Conservation (phyloP, 2,797 vertebrate species). For the Bovichtus diacanthus region DNA sequence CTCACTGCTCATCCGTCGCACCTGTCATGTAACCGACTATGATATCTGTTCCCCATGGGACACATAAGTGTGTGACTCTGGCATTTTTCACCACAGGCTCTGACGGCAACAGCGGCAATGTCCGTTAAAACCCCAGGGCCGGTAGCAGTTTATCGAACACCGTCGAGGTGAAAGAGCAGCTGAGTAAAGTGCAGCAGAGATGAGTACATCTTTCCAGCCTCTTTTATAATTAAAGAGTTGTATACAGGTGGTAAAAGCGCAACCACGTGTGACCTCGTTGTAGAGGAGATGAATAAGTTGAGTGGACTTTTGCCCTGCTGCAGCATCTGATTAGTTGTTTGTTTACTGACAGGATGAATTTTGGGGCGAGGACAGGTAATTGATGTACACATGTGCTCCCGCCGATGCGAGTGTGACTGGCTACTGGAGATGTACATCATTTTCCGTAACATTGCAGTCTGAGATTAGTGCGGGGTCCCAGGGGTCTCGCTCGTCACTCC, state of each 20-base stretch:
- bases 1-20: slow-evolving; percentile 61
- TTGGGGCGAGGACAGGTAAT: slow-evolving; percentile 42
- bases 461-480: slow-evolving; percentile 78
- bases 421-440: slow-evolving; percentile 69
- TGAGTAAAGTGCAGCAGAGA: slow-evolving; percentile 18
- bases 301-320: slow-evolving; percentile 19
- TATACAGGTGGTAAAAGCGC: neutral
- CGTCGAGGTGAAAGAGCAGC: slow-evolving; percentile 50
- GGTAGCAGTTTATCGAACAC: slow-evolving; percentile 51
- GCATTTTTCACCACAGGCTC: slow-evolving; percentile 58
- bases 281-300: neutral
- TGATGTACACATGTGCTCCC: slow-evolving; percentile 34
- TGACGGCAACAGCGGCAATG: slow-evolving; percentile 58
- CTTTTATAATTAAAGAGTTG: neutral
- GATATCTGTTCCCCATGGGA: slow-evolving; percentile 68
- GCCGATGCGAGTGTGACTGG: slow-evolving; percentile 42
- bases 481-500: slow-evolving; percentile 83
- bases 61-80: slow-evolving; percentile 56
- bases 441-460: slow-evolving; percentile 73
- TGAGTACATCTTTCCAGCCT: slow-evolving; percentile 7
- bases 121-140: slow-evolving; percentile 49
- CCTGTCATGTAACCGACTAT: slow-evolving; percentile 71
- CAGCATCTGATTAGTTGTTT: slow-evolving; percentile 52
- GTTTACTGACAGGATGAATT: slow-evolving; percentile 58
- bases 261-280: neutral